phyloP scores from a whole-genome alignment of 2,797 vertebrate genomes.

The Calcarius lapponicus region DNA sequence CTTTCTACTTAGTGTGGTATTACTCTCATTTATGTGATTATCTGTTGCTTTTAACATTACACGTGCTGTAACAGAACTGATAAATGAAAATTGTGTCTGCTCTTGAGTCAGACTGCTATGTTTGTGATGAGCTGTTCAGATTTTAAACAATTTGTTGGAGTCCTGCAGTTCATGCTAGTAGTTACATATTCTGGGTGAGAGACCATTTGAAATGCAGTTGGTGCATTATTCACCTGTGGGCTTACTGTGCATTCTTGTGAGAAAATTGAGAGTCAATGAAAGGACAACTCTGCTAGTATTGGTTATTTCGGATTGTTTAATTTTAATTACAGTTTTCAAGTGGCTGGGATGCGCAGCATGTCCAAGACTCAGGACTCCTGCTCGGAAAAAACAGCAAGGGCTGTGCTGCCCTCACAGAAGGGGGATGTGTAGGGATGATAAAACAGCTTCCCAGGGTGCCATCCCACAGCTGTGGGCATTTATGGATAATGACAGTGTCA shows the following conservation, averaged over 20 bases:
- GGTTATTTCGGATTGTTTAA: background rate
- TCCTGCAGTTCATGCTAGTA: background rate
- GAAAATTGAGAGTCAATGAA: background rate
- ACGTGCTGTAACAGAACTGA: background rate
- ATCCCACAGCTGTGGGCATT: background rate
- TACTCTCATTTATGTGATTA: background rate
- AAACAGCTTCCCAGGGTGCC: background rate
- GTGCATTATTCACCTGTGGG: background rate
- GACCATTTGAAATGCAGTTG: background rate
- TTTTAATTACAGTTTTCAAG: background rate
- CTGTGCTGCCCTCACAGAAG: background rate
- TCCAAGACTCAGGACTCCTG: background rate
- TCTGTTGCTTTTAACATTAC: background rate
- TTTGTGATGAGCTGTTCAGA: background rate
- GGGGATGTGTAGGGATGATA: background rate
- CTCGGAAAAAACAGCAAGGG: background rate
- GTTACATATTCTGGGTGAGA: background rate
- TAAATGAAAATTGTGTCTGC: background rate
- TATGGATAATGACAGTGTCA: background rate
- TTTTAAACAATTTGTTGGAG: background rate
- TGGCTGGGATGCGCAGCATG: background rate
- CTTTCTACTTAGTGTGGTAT: background rate
- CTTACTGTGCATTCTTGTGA: background rate
- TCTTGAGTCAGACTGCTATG: background rate
- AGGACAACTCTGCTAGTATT: background rate